Evolutionary conservation across 2,797 vertebrate genomes (phyloP).

Genomic region (Pantherophis alleghaniensis): DNA sequence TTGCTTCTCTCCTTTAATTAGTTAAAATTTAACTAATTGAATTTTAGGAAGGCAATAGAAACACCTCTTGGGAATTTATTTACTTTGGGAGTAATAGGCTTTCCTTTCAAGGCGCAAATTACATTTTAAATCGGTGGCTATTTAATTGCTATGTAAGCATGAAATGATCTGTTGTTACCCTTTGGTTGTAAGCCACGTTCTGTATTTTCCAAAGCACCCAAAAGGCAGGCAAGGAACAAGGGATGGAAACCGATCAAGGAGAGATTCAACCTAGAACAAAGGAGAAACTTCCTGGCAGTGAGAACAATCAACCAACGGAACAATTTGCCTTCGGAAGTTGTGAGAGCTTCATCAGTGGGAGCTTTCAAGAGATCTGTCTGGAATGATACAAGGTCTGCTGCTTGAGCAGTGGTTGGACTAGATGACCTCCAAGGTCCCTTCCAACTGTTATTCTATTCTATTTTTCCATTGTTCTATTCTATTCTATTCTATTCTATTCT

Average conservation of each 20-base stretch:
- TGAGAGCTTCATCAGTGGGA: not conserved
- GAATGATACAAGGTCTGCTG: not conserved
- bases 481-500: too few species aligned
- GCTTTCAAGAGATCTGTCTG: not conserved
- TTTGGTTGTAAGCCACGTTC: not conserved
- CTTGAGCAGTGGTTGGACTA: not conserved
- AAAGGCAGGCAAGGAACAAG: not conserved
- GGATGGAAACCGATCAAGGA: not conserved
- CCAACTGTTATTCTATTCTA: too few species aligned
- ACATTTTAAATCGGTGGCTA: not conserved
- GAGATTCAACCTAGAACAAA: not conserved
- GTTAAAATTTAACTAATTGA: not conserved
- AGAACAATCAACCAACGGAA: not conserved
- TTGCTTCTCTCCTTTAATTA: too few species aligned
- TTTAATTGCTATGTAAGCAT: not conserved
- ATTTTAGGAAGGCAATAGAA: not conserved
- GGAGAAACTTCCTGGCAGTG: not conserved
- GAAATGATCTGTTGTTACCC: not conserved
- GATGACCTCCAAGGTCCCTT: not conserved
- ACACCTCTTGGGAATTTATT: not conserved
- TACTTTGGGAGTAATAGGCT: not conserved
- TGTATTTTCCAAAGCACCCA: not conserved
- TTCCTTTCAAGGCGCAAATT: not conserved
- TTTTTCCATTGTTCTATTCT: too few species aligned
- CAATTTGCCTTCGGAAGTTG: too few species aligned